A percentile compares a stretch with the other conserved stretches of the same genome.
Conservation (phyloP, 2,797 vertebrate genomes). For the Podarcis siculus region DNA sequence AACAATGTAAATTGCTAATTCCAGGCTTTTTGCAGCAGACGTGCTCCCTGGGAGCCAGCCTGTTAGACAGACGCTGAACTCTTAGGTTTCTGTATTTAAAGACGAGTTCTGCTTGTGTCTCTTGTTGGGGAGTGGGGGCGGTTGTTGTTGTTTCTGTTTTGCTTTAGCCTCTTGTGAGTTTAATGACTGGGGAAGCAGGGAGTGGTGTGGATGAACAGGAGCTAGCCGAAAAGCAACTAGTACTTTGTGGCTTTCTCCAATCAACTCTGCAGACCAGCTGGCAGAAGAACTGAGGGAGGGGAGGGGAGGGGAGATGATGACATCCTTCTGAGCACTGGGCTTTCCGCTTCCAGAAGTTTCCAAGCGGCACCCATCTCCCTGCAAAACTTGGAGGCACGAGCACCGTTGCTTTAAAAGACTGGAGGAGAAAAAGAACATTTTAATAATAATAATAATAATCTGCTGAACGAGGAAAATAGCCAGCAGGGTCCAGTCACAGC, state of each 20-base stretch:
- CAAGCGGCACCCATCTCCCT: too few species aligned
- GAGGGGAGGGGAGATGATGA: neutral
- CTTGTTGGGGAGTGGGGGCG: too few species aligned
- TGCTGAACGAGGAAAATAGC: too few species aligned
- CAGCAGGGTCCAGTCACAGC: too few species aligned
- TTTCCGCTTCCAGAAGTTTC: neutral
- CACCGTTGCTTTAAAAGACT: neutral
- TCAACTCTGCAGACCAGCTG: neutral
- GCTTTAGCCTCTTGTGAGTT: neutral
- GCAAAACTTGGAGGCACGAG: neutral
- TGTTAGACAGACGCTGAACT: neutral
- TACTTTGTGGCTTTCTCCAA: slow-evolving; percentile 26
- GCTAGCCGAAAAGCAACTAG: neutral
- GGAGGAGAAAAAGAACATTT: neutral
- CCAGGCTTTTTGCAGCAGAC: neutral
- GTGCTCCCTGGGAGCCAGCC: neutral
- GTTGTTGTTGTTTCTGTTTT: neutral
- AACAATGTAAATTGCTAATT: neutral
- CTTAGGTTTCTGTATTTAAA: neutral
- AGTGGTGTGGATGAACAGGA: neutral
- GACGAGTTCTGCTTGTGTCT: neutral
- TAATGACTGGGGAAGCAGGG: slow-evolving; percentile 8
- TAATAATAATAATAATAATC: neutral
- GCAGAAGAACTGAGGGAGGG: neutral
- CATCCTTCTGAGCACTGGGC: neutral